Percentiles rank a stretch among this genome's conserved stretches.
These are phyloP conservation scores for Triplophysa tibetana DNA, from an alignment of 2,113 vertebrate genomes.

Conservation along the genomic window DNA sequence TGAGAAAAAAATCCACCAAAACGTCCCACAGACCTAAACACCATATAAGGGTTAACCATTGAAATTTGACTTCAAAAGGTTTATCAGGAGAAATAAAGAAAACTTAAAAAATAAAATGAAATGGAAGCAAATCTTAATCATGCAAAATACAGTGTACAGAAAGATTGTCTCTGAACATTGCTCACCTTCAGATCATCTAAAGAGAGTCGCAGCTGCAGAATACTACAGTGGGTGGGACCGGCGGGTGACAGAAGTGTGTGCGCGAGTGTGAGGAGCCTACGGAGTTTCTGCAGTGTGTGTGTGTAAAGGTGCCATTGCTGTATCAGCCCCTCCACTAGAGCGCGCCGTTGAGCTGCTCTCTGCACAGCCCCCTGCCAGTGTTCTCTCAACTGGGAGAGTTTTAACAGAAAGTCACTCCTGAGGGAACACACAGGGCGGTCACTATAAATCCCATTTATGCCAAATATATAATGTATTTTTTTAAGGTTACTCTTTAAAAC, in stretches of 20 bases:
- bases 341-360: conserved; percentile 75
- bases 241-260: conserved; percentile 69
- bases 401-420: conserved; percentile 85
- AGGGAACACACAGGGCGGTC: background rate
- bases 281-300: conserved; percentile 73
- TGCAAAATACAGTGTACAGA: too few relatives aligned
- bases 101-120: too few relatives aligned
- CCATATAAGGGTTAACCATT: too few relatives aligned
- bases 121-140: too few relatives aligned
- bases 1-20: too few relatives aligned
- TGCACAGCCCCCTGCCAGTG: conserved; percentile 81
- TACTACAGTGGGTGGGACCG: conserved; percentile 71
- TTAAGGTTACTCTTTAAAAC: background rate
- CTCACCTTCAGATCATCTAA: conserved; percentile 79
- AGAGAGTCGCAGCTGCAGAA: conserved; percentile 72
- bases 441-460: background rate
- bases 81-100: too few relatives aligned
- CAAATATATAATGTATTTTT: background rate
- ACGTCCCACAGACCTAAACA: too few relatives aligned
- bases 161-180: background rate
- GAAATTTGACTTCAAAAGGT: too few relatives aligned
- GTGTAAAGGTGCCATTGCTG: conserved; percentile 81
- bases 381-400: conserved; percentile 79
- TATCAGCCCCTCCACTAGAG: conserved; percentile 72
- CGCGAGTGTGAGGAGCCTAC: conserved; percentile 71